Conservation (phyloP, 2,797 vertebrate genomes). For the Rhinatrema bivittatum region DNA sequence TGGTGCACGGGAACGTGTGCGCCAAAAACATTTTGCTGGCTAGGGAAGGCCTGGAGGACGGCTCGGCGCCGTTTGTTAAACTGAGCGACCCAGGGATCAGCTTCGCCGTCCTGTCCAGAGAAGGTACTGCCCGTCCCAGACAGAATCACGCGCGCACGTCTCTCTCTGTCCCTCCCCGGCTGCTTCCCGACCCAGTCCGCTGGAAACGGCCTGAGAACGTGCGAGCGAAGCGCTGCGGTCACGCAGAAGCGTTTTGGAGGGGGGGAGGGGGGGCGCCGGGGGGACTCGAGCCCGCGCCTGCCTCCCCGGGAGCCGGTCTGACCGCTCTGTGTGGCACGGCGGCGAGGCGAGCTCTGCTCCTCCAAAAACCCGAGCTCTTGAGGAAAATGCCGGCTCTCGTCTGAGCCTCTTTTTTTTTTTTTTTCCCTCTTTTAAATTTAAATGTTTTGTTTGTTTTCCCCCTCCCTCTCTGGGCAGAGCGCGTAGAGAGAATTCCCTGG, state of each 20-base stretch:
- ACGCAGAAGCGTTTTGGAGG: too few species aligned
- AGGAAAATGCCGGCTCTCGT: neutral
- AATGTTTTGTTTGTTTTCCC: neutral
- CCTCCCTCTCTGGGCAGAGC: conserved; percentile 56
- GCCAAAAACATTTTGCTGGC: conserved; percentile 85
- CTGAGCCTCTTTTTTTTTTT: too few species aligned
- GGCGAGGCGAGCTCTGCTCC: too few species aligned
- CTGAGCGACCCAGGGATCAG: conserved; percentile 85
- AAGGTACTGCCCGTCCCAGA: conserved; percentile 61
- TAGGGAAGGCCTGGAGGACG: conserved; percentile 64
- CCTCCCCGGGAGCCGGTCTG: neutral
- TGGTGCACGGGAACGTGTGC: conserved; percentile 87
- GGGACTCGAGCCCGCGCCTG: neutral
- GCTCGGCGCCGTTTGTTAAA: conserved; percentile 77
- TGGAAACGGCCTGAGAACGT: too few species aligned
- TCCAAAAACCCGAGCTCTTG: too few species aligned
- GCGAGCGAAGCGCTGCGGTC: too few species aligned
- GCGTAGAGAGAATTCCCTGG: conserved; percentile 87
- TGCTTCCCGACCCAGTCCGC: too few species aligned
- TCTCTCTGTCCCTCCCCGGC: too few species aligned
- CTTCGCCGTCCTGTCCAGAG: conserved; percentile 68
- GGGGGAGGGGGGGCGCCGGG: too few species aligned
- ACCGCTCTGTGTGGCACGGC: too few species aligned
- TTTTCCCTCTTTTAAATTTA: too few species aligned
- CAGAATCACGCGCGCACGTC: too few species aligned